Conservation (phyloP, 2,888 invertebrate genomes). For the Lagria hirta region DNA sequence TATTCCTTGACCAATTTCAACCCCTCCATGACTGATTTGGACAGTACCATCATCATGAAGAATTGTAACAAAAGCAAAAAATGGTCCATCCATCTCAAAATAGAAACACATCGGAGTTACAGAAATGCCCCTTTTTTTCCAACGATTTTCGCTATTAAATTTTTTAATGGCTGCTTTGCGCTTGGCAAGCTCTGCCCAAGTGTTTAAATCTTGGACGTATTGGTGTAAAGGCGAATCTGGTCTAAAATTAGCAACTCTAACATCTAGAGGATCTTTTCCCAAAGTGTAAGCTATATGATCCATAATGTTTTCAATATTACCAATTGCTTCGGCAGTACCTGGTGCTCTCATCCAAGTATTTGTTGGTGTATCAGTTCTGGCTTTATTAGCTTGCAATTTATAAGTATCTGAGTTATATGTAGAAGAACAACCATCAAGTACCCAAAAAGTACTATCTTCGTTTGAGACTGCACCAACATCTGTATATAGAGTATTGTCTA, state of each 20-base stretch:
- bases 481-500: slow-evolving; percentile 59
- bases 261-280: slow-evolving; percentile 61
- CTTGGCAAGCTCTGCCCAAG: slow-evolving; percentile 59
- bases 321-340: slow-evolving; percentile 67
- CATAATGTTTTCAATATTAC: slow-evolving; percentile 64
- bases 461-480: slow-evolving; percentile 60
- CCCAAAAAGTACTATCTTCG: slow-evolving; percentile 53
- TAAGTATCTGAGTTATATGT: slow-evolving; percentile 63
- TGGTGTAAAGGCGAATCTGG: slow-evolving; percentile 45
- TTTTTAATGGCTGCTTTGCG: slow-evolving; percentile 56
- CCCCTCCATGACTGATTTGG: slow-evolving; percentile 68
- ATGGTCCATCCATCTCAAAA: slow-evolving; percentile 57
- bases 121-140: slow-evolving; percentile 78
- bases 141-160: slow-evolving; percentile 64
- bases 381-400: slow-evolving; percentile 54
- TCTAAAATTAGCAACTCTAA: slow-evolving; percentile 59
- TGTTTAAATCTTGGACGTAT: slow-evolving; percentile 61
- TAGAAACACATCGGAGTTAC: slow-evolving; percentile 70
- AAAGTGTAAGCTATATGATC: slow-evolving; percentile 65
- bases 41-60: slow-evolving; percentile 73
- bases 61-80: slow-evolving; percentile 64
- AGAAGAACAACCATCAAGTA: slow-evolving; percentile 37
- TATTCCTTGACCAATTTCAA: slow-evolving; percentile 83
- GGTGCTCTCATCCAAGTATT: slow-evolving; percentile 69
- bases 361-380: slow-evolving; percentile 64